Conservation (phyloP, 2,113 vertebrate genomes). For the Galbula dea region DNA sequence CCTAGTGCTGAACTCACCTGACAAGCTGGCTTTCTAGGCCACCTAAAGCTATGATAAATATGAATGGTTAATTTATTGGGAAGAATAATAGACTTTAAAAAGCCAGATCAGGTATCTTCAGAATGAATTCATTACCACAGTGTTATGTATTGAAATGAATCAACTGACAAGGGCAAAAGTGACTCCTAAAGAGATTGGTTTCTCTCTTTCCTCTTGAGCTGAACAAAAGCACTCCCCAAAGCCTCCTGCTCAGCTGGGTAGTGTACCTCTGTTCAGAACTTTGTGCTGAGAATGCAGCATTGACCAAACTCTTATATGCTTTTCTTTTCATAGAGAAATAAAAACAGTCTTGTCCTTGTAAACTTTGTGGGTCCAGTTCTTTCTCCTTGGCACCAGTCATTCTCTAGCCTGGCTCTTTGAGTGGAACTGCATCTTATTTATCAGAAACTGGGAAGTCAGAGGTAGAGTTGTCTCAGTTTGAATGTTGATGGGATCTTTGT, state of each 20-base stretch:
- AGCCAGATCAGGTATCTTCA: background rate
- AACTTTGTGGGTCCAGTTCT: background rate
- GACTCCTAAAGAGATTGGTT: background rate
- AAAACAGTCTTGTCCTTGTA: background rate
- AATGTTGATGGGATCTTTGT: background rate
- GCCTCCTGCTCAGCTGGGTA: background rate
- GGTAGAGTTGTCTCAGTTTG: background rate
- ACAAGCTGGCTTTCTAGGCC: background rate
- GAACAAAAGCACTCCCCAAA: background rate
- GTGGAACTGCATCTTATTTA: background rate
- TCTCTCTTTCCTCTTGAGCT: background rate
- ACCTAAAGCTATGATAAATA: background rate
- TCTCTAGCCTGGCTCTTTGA: background rate
- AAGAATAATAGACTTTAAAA: background rate
- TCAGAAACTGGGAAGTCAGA: background rate
- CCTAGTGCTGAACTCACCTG: background rate
- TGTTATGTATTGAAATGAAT: background rate
- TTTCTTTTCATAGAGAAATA: background rate
- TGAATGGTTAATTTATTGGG: background rate
- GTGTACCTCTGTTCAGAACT: background rate
- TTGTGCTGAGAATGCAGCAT: background rate
- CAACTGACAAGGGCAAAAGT: background rate
- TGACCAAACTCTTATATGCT: background rate
- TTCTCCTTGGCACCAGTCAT: background rate
- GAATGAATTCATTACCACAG: background rate